These are phyloP conservation scores for Monodelphis domestica DNA, from an alignment of 2,797 vertebrate genomes.

Conservation along the genomic window DNA sequence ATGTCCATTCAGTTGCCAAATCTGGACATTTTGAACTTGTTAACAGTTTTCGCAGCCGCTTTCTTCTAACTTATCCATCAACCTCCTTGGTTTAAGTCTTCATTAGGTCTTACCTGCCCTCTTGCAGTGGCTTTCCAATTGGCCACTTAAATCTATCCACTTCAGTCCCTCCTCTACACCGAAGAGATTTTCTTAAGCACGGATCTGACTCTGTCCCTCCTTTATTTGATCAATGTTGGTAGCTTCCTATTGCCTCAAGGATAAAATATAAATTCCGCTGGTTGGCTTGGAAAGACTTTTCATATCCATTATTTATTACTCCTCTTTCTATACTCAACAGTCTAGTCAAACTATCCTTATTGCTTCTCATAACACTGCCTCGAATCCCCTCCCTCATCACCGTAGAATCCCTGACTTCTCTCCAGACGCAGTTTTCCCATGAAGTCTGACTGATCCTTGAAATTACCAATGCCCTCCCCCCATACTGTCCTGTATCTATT, in stretches of 20 bases:
- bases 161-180: background rate
- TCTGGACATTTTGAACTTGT: background rate
- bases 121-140: background rate
- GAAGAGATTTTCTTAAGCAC: too few species aligned
- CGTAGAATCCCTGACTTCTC: background rate
- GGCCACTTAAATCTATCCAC: background rate
- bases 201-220: background rate
- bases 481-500: background rate
- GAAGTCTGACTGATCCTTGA: background rate
- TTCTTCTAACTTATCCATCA: background rate
- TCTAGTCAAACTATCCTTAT: background rate
- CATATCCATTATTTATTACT: background rate
- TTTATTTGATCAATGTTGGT: background rate
- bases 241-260: background rate
- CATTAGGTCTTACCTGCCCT: background rate
- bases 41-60: background rate
- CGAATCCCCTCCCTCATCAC: background rate
- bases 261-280: background rate
- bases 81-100: background rate
- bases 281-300: background rate
- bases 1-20: background rate
- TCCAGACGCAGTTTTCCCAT: background rate
- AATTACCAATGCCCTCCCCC: background rate
- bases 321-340: background rate
- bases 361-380: background rate